phyloP scores from a whole-genome alignment of 1,140 invertebrate species.

The Metaphire vulgaris region DNA sequence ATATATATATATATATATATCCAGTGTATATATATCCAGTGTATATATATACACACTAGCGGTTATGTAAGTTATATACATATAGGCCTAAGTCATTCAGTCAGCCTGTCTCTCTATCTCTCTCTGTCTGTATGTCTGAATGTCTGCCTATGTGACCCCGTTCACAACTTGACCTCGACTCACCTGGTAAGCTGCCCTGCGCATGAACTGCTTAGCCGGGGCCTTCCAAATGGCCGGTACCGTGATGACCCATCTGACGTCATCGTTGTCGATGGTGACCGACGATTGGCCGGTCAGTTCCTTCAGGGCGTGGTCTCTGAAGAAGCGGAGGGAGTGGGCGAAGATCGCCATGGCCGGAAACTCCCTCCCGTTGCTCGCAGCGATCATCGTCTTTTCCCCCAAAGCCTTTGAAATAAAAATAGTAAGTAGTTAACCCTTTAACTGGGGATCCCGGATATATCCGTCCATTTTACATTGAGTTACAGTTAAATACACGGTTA shows the following conservation, averaged over 20 bases:
- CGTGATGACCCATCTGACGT: background rate
- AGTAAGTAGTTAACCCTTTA: no score
- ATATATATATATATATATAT: slow-evolving; percentile 1
- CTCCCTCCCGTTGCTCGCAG: no score
- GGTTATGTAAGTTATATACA: no score
- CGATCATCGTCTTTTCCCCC: no score
- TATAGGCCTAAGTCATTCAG: background rate
- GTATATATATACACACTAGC: slow-evolving; percentile 1
- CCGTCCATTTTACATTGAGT: no score
- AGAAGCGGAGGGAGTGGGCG: background rate
- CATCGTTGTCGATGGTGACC: background rate
- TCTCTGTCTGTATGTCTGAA: background rate
- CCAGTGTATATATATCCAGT: background rate
- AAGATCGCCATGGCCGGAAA: no score
- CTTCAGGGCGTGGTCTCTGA: background rate
- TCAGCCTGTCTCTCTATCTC: background rate
- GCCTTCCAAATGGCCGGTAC: background rate
- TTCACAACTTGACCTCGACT: no score
- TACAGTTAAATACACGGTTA: no score
- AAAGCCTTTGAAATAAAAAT: no score
- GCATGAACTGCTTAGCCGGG: background rate
- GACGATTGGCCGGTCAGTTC: background rate
- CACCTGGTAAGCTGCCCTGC: background rate
- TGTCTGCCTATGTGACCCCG: background rate
- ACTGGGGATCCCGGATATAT: no score